Conservation (phyloP, 2,113 vertebrate species). For the Polypterus bichir region DNA sequence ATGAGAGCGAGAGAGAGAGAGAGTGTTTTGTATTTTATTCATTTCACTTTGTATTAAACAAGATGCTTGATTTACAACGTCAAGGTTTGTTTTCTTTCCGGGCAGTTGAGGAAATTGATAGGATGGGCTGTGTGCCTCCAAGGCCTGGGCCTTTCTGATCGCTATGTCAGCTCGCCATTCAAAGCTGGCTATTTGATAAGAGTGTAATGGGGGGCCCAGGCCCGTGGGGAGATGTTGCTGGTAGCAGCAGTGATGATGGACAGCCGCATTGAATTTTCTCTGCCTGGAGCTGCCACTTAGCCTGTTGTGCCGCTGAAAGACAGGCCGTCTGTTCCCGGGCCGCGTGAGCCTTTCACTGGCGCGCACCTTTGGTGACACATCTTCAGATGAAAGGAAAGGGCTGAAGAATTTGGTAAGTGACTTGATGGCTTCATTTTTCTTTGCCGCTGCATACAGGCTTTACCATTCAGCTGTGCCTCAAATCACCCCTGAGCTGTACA, state of each 20-base stretch:
- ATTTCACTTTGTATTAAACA: too few species aligned
- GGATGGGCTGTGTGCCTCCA: neutral
- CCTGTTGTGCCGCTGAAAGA: constrained; percentile 6
- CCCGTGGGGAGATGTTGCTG: constrained; percentile 10
- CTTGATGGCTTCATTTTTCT: constrained; percentile 14
- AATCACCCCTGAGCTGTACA: too few species aligned
- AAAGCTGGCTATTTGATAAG: neutral
- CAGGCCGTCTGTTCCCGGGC: constrained; percentile 24
- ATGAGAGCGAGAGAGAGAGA: too few species aligned
- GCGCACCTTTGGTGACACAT: constrained; percentile 26
- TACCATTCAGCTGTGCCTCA: too few species aligned
- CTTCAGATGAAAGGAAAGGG: constrained; percentile 15
- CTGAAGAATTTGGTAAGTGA: constrained; percentile 12
- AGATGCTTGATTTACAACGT: too few species aligned
- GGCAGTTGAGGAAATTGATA: too few species aligned
- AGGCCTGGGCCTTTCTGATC: neutral
- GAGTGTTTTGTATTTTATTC: too few species aligned
- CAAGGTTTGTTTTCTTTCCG: too few species aligned
- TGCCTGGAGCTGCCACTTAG: neutral
- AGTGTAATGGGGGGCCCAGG: neutral
- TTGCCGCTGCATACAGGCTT: neutral
- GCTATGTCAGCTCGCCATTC: neutral
- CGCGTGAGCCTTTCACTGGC: constrained; percentile 15
- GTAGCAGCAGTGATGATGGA: constrained; percentile 10
- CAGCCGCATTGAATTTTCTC: constrained; percentile 2